Percentiles rank a stretch among this genome's conserved stretches.
Evolutionary conservation across 2,797 vertebrate genomes (phyloP).

Genomic region (Kryptolebias ocellatus): DNA sequence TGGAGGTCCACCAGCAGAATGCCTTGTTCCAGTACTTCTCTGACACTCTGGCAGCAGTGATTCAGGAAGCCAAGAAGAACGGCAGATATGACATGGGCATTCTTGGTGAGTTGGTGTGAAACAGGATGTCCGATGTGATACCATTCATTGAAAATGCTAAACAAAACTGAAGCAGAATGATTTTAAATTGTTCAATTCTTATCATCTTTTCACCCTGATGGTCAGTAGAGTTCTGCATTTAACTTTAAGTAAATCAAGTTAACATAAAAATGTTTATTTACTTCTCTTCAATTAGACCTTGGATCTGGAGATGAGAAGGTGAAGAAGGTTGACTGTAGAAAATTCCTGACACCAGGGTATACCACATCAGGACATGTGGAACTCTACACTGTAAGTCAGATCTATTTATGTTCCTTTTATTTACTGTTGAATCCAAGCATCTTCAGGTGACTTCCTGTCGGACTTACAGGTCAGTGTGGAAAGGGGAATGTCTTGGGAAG

Average conservation of each 20-base stretch:
- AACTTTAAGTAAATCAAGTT: not conserved
- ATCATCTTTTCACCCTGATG: not conserved
- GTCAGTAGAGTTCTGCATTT: not conserved
- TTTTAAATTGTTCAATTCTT: constrained; percentile 5
- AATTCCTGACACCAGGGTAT: constrained; percentile 95
- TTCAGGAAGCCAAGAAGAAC: constrained; percentile 97
- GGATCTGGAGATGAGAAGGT: constrained; percentile 98
- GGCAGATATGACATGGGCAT: constrained; percentile 99
- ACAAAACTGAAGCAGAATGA: too few relatives aligned
- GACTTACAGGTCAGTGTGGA: constrained; percentile 91
- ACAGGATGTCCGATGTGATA: too few relatives aligned
- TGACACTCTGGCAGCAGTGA: constrained; percentile 93
- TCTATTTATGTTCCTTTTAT: fast-evolving
- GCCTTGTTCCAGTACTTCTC: constrained; percentile 98
- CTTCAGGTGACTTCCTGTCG: not conserved
- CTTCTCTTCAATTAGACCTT: constrained; percentile 82
- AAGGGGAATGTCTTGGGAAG: constrained; percentile 98
- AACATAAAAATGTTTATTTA: not conserved
- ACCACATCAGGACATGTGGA: constrained; percentile 97
- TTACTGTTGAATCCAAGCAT: not conserved
- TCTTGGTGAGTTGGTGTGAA: constrained; percentile 82
- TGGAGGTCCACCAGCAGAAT: constrained; percentile 98
- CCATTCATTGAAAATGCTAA: too few relatives aligned
- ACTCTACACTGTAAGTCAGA: constrained; percentile 88
- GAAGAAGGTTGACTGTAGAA: constrained; percentile 93